Percentiles rank a stretch among this genome's conserved stretches.
phyloP scores from a whole-genome alignment of 2,888 invertebrate genomes.

The Autographa gamma region DNA sequence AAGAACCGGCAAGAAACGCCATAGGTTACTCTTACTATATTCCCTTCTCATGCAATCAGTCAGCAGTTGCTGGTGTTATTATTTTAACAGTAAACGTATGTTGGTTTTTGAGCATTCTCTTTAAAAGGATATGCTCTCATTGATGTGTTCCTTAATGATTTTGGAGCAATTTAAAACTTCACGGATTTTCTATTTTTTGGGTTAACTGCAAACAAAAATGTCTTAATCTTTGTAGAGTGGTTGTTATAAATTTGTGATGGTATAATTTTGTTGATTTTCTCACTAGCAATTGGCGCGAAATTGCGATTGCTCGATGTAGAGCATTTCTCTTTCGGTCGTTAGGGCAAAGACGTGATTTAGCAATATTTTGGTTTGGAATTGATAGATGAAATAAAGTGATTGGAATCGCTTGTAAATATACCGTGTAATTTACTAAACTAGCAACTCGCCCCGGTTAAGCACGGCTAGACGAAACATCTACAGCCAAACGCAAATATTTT shows the following conservation, averaged over 20 bases:
- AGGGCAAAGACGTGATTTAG: background rate
- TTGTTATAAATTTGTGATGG: conserved; percentile 4
- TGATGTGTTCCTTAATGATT: conserved; percentile 2
- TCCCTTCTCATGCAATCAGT: background rate
- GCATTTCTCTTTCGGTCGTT: conserved; percentile 4
- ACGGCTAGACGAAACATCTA: too few species aligned
- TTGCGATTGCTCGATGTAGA: background rate
- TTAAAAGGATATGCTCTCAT: conserved; percentile 1
- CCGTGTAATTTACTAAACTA: too few species aligned
- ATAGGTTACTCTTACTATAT: too few species aligned
- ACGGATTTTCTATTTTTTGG: conserved; percentile 3
- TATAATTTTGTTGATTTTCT: background rate
- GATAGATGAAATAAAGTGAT: too few species aligned
- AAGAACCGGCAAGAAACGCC: too few species aligned
- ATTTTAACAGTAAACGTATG: conserved; percentile 3
- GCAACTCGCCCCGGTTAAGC: too few species aligned
- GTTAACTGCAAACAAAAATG: conserved; percentile 1
- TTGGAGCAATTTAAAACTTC: conserved; percentile 1
- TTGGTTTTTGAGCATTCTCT: background rate
- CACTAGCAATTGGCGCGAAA: background rate
- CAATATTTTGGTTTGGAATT: background rate
- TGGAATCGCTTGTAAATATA: too few species aligned
- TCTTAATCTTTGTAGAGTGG: background rate
- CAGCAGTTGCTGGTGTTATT: background rate
- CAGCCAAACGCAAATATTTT: too few species aligned